A percentile compares a stretch with the other conserved stretches of the same genome.
These are phyloP conservation scores for Antechinus flavipes DNA, from an alignment of 2,113 vertebrate species.

Conservation along the genomic window DNA sequence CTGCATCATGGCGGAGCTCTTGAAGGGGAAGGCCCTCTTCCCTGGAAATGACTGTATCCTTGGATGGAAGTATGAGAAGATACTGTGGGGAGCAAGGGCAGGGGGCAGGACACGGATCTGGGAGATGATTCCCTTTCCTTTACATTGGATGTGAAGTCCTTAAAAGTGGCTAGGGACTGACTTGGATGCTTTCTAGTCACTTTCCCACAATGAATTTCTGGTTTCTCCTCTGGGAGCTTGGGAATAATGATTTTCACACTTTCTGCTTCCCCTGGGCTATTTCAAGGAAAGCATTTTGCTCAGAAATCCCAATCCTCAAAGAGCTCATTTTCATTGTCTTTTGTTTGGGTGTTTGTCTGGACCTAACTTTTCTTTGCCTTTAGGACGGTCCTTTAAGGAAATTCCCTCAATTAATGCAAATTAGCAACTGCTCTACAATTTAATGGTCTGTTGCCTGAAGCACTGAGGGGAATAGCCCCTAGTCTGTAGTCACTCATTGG, in stretches of 20 bases:
- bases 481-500: background rate
- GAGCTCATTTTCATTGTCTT: background rate
- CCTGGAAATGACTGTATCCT: constrained; percentile 99
- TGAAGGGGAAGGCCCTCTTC: constrained; percentile 97
- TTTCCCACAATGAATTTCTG: background rate
- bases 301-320: background rate
- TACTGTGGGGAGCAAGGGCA: background rate
- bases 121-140: background rate
- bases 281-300: background rate
- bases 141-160: background rate
- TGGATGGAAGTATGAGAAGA: constrained; percentile 49
- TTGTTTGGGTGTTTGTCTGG: background rate
- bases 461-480: no score
- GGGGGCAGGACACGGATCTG: background rate
- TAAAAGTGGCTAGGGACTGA: background rate
- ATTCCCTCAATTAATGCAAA: no score
- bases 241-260: background rate
- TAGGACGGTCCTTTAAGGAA: background rate
- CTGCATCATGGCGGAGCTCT: constrained; percentile 98
- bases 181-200: background rate
- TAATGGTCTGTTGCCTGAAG: background rate
- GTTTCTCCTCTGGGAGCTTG: background rate
- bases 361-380: background rate
- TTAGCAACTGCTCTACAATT: no score
- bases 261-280: background rate